Percentiles rank a stretch among this genome's conserved stretches.
phyloP scores from a whole-genome alignment of 2,888 invertebrate species.

The Molanna angustata region DNA sequence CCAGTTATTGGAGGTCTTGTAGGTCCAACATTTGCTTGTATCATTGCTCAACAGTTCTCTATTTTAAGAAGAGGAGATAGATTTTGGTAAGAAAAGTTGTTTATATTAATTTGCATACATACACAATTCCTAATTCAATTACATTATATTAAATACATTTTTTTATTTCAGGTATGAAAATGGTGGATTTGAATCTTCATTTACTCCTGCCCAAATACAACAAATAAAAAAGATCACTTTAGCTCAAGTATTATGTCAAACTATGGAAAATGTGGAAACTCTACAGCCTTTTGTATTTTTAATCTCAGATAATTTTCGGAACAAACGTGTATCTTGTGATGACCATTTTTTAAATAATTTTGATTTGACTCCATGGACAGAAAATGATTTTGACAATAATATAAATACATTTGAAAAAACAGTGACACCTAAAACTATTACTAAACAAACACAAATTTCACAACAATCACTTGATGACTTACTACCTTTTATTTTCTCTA shows the following conservation, averaged over 20 bases:
- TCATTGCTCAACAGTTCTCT: conserved; percentile 82
- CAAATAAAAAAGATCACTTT: conserved; percentile 69
- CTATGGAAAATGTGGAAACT: conserved; percentile 62
- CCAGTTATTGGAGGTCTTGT: conserved; percentile 78
- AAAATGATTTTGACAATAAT: conserved; percentile 40
- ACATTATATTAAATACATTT: conserved; percentile 3
- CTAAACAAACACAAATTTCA: conserved; percentile 9
- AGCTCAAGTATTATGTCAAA: conserved; percentile 69
- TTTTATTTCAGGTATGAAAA: conserved; percentile 67
- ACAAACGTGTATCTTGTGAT: conserved; percentile 57
- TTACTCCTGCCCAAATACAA: conserved; percentile 73
- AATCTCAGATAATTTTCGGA: conserved; percentile 57
- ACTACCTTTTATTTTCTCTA: conserved; percentile 7
- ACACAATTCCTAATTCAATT: not conserved
- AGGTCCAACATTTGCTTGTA: conserved; percentile 85
- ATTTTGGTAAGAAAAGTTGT: conserved; percentile 59
- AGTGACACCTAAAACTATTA: conserved; percentile 16
- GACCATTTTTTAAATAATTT: conserved; percentile 56
- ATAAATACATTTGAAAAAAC: conserved; percentile 34
- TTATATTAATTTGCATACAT: not conserved
- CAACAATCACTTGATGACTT: conserved; percentile 7
- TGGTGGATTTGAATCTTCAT: conserved; percentile 67
- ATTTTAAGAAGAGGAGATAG: conserved; percentile 75
- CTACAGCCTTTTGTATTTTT: conserved; percentile 72
- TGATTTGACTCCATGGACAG: conserved; percentile 62